These are phyloP conservation scores for Elephas maximus DNA, from an alignment of 2,113 vertebrate genomes.

Conservation along the genomic window DNA sequence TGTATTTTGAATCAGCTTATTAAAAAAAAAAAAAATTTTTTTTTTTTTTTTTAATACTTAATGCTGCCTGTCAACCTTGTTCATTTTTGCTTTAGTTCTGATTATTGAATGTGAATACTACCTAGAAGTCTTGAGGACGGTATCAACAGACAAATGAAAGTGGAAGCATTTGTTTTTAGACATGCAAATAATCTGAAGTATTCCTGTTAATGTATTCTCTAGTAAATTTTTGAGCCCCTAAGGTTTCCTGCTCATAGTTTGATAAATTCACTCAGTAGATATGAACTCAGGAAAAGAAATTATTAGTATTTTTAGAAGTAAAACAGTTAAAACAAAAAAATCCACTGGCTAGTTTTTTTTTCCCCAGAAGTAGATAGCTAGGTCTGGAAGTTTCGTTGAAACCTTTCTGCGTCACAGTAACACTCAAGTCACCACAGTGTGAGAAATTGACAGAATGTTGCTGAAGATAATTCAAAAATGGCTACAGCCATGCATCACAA, in stretches of 20 bases:
- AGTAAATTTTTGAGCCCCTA: background rate
- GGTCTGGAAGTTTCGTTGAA: too few species aligned
- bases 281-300: background rate
- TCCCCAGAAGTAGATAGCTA: too few species aligned
- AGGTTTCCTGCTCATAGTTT: background rate
- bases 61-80: background rate
- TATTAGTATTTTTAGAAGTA: background rate
- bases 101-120: background rate
- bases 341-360: too few species aligned
- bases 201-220: background rate
- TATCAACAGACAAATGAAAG: background rate
- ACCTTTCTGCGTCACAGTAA: too few species aligned
- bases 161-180: constrained; percentile 27
- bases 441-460: too few species aligned
- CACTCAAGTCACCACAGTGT: too few species aligned
- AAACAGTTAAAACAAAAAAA: too few species aligned
- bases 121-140: background rate
- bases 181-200: background rate
- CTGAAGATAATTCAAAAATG: too few species aligned
- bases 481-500: too few species aligned
- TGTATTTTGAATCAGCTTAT: background rate
- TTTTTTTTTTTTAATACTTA: background rate
- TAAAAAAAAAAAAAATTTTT: too few species aligned
- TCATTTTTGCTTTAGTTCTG: background rate
- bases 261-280: background rate